phyloP scores from a whole-genome alignment of 2,888 invertebrate species.

The Amiota mariae region DNA sequence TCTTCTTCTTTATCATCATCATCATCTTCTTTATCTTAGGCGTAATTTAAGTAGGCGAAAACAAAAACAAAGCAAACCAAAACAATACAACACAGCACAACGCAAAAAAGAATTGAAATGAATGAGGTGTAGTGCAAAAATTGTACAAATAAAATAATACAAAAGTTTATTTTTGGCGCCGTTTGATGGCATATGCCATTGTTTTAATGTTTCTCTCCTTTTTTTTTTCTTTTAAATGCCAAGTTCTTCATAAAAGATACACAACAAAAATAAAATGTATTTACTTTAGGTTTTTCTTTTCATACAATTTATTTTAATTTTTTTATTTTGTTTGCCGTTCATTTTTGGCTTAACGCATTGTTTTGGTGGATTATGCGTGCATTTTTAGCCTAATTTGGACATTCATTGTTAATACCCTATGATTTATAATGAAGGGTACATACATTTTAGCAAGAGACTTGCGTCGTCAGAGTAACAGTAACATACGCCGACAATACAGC shows the following conservation, averaged over 20 bases:
- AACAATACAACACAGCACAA: not conserved
- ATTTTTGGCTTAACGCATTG: slow-evolving; percentile 1
- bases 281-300: too few relatives aligned
- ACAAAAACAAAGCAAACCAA: slow-evolving; percentile 1
- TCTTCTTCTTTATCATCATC: not conserved
- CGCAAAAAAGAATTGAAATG: slow-evolving; percentile 23
- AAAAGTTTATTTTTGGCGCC: slow-evolving; percentile 18
- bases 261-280: too few relatives aligned
- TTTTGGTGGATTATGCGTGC: slow-evolving; percentile 17
- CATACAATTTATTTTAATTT: not conserved
- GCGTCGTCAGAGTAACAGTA: too few relatives aligned
- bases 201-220: slow-evolving; percentile 7
- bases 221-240: not conserved
- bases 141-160: slow-evolving; percentile 20
- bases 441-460: not conserved
- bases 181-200: slow-evolving; percentile 27
- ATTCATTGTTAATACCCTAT: slow-evolving; percentile 3
- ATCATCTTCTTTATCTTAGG: not conserved
- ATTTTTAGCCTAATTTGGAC: slow-evolving; percentile 15
- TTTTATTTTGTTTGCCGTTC: slow-evolving; percentile 8
- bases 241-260: too few relatives aligned
- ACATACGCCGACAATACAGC: too few relatives aligned
- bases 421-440: not conserved
- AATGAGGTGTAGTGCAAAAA: slow-evolving; percentile 32
- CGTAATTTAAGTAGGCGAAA: slow-evolving; percentile 42